Base-by-base conservation (phyloP, 2,797 vertebrate species). In the Micropoecilia bifurca region DNA sequence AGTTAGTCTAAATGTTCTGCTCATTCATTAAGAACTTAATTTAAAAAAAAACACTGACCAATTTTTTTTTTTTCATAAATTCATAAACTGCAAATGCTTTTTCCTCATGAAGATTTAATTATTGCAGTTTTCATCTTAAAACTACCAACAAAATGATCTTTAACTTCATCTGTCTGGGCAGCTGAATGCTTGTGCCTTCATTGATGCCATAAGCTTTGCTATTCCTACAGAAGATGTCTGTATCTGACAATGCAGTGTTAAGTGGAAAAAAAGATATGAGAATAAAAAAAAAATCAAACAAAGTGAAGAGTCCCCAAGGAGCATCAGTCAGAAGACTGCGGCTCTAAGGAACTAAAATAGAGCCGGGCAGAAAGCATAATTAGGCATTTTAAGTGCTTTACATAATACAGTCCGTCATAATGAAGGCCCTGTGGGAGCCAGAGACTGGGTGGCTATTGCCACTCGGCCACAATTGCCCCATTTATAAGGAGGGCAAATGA, bases 351-450 rank as follows among this genome's bases (percentile, higher is more conserved):
- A 88, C 91, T 92, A 93, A 95, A 95, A 95, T 93, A 94, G 93
- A 93, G 91, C 79, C 79, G 82, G 90, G 91, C 91, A 90, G 76
- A 87, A 92, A 93, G 92, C 91, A 91, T 94, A 95, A 95, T 94
- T 95, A 94, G 91, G 90, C 91, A 94, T 93, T 95, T 94, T 95
- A 93, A 93, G 92, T 95, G 90, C 92, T 94, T 93, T 92, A 93
- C 94, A 93, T 94, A 93, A 93, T 93, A 91, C 88, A 93, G 91
- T 91, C 87, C 89, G 87, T 91, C 92, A 93, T 93, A 91, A 94
- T 92, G 92, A 93, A 91, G 86, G 78, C 89, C 90, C 91, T 81
- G 78, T 88, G 91, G 92, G 92, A 93, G 80, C 73, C 76, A 88
- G 79, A 90, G 82, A 80, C 87, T 80, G 83, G 87, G 85, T 75